Base-by-base conservation (phyloP, 2,888 invertebrate species). In the Eristalinus aeneus region DNA sequence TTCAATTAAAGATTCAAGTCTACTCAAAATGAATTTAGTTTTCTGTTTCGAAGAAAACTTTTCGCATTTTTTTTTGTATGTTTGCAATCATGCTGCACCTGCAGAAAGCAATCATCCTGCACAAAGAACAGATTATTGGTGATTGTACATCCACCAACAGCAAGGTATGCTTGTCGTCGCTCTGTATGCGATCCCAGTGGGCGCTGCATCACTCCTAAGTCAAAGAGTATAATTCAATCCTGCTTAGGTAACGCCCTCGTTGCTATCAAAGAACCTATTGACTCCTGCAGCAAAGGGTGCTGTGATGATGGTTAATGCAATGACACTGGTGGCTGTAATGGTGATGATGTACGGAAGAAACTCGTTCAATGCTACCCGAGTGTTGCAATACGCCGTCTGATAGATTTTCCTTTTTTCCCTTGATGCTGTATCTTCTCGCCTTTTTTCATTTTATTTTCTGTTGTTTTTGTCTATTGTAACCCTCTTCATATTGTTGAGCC, bases 151-250 rank as follows among this genome's bases (percentile, higher is more conserved):
- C 10, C 10, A 34, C 8, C 34, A 34, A 46, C 46, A n/a, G n/a
- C 2, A n/a, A 5, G 6, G 5, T 1, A 46, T 12, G n/a, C 39
- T n/a, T n/a, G n/a, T n/a, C 39, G n/a, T 39, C 39, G 12, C 39
- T 39, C 12, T n/a, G n/a, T 8, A 16, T 46, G 46, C 8, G 46
- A 46, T 46, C 46, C 27, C 27, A 16, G 16, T 16, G 46, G 5
- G n/a, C 16, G n/a, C 16, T 16, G 46, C 46, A 46, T 5, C 12
- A 72, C 78, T 64, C 78, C 54, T 54, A 61, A 36, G 63, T 56
- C 61, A 80, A 56, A 32, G 63, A 61, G 68, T 74, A 68, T 74
- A 80, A 80, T 74, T 80, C 68, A 80, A 80, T 80, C 73, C 61
- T 54, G 20, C 67, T 67, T 65, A 79, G 78, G 73, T 61, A 63